Conservation (phyloP, 1,140 invertebrate genomes). For the Dreissena rostriformis region DNA sequence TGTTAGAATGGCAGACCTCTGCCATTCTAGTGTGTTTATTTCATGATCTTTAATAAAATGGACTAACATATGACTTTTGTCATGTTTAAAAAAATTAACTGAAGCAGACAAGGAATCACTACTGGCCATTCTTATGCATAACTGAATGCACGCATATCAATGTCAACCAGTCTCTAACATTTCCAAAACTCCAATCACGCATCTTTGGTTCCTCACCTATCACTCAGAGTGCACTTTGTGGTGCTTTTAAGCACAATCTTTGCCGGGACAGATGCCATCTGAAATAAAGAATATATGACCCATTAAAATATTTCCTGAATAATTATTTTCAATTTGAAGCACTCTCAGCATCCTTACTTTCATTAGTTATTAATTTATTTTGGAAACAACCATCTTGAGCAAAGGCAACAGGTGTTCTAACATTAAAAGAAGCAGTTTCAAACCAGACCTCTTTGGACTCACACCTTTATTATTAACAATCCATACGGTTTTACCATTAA, state of each 20-base stretch:
- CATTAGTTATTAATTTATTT: too few species aligned
- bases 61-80: not conserved
- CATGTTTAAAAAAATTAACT: too few species aligned
- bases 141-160: not conserved
- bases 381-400: too few species aligned
- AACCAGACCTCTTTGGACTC: too few species aligned
- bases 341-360: too few species aligned
- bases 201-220: conserved; percentile 72
- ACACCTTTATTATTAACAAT: too few species aligned
- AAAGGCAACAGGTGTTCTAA: too few species aligned
- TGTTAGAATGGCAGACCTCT: too few species aligned
- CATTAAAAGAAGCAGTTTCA: too few species aligned
- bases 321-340: too few species aligned
- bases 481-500: too few species aligned
- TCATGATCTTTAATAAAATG: conserved; percentile 1
- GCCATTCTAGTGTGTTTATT: not conserved
- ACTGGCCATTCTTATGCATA: not conserved
- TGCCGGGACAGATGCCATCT: conserved; percentile 72
- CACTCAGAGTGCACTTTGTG: conserved; percentile 79
- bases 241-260: conserved; percentile 80
- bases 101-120: not conserved
- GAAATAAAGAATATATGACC: not conserved
- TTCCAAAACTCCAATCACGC: not conserved
- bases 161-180: not conserved
- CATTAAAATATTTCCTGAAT: too few species aligned